Evolutionary conservation across 2,797 vertebrate genomes (phyloP), one percentile per base, ranked within the genome.

Genomic region (Sebastiscus albofasciatus): DNA sequence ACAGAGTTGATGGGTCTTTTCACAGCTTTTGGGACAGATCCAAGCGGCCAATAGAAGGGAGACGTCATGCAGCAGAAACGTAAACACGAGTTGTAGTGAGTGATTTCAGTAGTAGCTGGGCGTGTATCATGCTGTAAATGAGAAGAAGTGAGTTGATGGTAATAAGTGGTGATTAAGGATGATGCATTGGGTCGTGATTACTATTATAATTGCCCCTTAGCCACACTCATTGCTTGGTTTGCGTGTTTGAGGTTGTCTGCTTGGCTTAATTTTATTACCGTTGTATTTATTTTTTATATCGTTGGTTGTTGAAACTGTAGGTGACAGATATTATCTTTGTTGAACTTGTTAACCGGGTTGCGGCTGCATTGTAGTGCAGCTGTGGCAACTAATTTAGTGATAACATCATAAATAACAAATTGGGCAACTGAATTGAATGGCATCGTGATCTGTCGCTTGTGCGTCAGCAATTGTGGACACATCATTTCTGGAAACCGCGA

Each of bases 201-300:
- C 24, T 13, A 69, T 66, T 46, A 24, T 42, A 13, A 55, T 68
- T 54, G 0, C 13, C 26, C 20, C 6, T 60, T 3, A 46, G 52
- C 5, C 14, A 10, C 52, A 52, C 18, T 66, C 18, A 52, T 5
- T 67, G 9, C 16, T 31, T 6, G 4, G n/a, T 31, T 3, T 67
- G 27, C 33, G 6, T 58, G 20, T 14, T 36, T 70, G n/a, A 36
- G 8, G 29, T 36, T 68, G 24, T 65, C 33, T 33, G 33, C 14
- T 16, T 8, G 29, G 6, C 26, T 29, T 64, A 27, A 36, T 36
- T 58, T 11, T 11, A 26, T 26, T 33, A 20, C 26, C n/a, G 70
- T 46, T 81, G 33, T 5, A 64, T 77, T 61, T 71, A 78, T 82
- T 61, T 27, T 27, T 60, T 72, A 64, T 74, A 58, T 42, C 46